A percentile compares a stretch with the other conserved stretches of the same genome.
phyloP scores from a whole-genome alignment of 2,888 invertebrate species.

The Drosophila neutralis region DNA sequence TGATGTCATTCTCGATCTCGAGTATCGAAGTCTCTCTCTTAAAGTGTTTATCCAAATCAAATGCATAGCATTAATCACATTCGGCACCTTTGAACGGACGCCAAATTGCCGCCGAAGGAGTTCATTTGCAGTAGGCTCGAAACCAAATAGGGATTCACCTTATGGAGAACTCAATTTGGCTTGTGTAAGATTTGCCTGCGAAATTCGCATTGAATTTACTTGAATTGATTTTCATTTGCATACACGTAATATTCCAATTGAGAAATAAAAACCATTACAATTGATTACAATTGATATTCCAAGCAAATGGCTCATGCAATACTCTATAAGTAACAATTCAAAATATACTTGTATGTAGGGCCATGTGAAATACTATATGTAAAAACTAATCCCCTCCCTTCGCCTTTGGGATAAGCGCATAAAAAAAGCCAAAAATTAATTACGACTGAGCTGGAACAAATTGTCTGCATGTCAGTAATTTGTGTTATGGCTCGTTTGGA shows the following conservation, averaged over 20 bases:
- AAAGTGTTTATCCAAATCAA: neutral
- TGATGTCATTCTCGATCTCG: slow-evolving; percentile 8
- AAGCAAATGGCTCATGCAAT: slow-evolving; percentile 1
- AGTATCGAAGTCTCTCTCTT: neutral
- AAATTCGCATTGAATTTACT: neutral
- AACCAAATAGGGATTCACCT: slow-evolving; percentile 29
- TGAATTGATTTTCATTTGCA: slow-evolving; percentile 9
- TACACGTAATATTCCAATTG: slow-evolving; percentile 6
- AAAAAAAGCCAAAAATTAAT: slow-evolving; percentile 8
- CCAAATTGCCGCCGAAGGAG: slow-evolving; percentile 1
- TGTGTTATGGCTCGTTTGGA: slow-evolving; percentile 11
- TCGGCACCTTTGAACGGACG: slow-evolving; percentile 44
- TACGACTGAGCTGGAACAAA: slow-evolving; percentile 11
- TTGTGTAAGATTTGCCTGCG: slow-evolving; percentile 13
- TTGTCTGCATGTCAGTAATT: slow-evolving; percentile 2
- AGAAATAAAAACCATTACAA: neutral
- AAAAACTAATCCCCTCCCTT: neutral
- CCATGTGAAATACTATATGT: neutral
- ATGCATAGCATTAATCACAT: slow-evolving; percentile 3
- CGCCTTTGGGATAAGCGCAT: neutral
- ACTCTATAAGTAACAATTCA: neutral
- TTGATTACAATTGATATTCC: neutral
- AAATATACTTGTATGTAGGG: neutral
- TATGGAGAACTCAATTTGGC: neutral
- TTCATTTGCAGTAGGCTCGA: slow-evolving; percentile 6